Conservation (phyloP, 2,797 vertebrate species). For the Mormyrops boulengeri region DNA sequence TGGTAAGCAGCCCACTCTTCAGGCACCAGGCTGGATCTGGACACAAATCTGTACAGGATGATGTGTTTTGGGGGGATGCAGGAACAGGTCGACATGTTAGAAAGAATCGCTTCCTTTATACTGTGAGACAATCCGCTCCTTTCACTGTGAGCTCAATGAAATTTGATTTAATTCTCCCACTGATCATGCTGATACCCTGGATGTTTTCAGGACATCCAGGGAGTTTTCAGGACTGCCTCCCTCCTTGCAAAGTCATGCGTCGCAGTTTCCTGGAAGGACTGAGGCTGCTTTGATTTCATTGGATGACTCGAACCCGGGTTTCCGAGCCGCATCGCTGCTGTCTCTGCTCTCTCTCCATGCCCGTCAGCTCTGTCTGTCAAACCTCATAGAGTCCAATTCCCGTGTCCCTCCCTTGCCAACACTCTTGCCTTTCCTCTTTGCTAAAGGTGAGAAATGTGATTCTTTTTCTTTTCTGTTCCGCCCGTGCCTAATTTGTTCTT, state of each 20-base stretch:
- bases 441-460: not conserved
- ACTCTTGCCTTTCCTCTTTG: not conserved
- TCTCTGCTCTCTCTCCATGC: not conserved
- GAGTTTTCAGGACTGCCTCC: slow-evolving; percentile 30
- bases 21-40: not conserved
- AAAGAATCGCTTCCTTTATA: slow-evolving; percentile 34
- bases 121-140: slow-evolving; percentile 8
- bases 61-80: not conserved
- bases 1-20: not conserved
- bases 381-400: not conserved
- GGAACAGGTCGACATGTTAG: not conserved
- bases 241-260: slow-evolving; percentile 32
- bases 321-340: not conserved
- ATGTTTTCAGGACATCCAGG: not conserved
- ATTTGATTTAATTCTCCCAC: not conserved
- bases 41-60: not conserved
- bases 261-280: not conserved
- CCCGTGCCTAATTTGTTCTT: not conserved
- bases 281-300: not conserved
- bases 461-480: not conserved
- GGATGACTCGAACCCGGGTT: not conserved
- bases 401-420: not conserved
- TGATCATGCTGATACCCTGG: not conserved
- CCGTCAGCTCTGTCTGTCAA: not conserved
- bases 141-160: not conserved